Base-by-base conservation (phyloP, 2,113 vertebrate genomes). In the Myrmophylax atrothorax region DNA sequence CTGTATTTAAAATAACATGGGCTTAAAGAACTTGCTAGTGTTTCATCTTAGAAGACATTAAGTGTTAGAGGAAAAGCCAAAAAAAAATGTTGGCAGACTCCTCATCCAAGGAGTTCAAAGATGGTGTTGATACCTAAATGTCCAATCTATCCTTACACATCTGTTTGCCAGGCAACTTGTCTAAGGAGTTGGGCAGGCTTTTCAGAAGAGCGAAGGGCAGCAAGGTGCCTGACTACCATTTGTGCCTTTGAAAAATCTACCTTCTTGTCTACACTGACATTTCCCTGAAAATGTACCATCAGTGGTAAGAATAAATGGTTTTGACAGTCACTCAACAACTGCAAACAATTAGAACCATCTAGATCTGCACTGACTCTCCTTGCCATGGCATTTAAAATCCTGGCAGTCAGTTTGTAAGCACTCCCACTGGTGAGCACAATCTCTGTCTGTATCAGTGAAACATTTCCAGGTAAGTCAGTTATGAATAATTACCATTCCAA, bases 1-100 rank as follows among this genome's bases (percentile, higher is more conserved):
- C 98, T 95, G 78, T 93, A 94, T 97, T 97, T 96, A 97, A 98
- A 98, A 97, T 97, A 97, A 97, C 98, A 97, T 88, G 94, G 96
- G 94, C 97, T 97, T 97, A 97, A 97, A 98, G 96, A 95, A 97
- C 91, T 88, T 93, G 95, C 94, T 82, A 78, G 91, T 96, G 95
- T 98, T 97, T 98, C 92, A 97, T 98, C 96, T 96, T 96, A 92
- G 90, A 88, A 97, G 96, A 97, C 96, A 95, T 89, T 58, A 94
- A 91, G 84, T 93, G 87, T 95, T 80, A 90, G 85, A 93, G 79
- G 89, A 91, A 90, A 72, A 84, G 95, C 96, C 68, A 56, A 56
- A 84, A 89, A 97, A 95, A 96, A 97, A 96, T 35, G 94, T 97
- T 97, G 98, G 90, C 96, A 94, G 88, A 7, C 90, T 94, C 53